Evolutionary conservation across 2,113 vertebrate genomes (phyloP).

Genomic region (Actenoides lindsayi): DNA sequence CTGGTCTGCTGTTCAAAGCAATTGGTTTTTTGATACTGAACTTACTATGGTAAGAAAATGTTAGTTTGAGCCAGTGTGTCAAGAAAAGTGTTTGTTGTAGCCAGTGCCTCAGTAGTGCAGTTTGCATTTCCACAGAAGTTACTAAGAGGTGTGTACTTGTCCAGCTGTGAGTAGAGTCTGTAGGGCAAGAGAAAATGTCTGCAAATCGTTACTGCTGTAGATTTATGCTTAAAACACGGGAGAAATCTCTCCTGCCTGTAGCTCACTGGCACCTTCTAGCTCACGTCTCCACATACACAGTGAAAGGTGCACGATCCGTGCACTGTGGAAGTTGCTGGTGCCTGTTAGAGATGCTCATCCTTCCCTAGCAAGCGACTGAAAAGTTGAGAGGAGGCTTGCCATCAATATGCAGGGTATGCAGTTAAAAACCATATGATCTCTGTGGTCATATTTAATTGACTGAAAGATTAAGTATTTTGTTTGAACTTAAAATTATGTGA

Average conservation of each 20-base stretch:
- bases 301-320: too few relatives aligned
- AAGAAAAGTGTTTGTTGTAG: neutral
- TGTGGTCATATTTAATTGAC: neutral
- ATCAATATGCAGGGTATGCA: fast-evolving
- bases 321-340: neutral
- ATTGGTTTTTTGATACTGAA: neutral
- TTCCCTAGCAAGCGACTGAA: neutral
- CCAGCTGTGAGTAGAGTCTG: fast-evolving
- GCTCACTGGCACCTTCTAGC: neutral
- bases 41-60: neutral
- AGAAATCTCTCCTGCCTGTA: neutral
- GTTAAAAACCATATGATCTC: neutral
- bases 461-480: neutral
- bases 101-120: fast-evolving
- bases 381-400: neutral
- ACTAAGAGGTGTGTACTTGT: neutral
- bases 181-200: fast-evolving
- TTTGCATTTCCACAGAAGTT: fast-evolving
- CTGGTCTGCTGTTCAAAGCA: neutral
- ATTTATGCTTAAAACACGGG: neutral
- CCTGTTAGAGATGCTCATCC: neutral
- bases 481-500: neutral
- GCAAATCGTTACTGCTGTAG: fast-evolving
- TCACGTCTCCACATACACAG: fast-evolving
- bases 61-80: neutral